A percentile compares a stretch with the other conserved stretches of the same genome.
phyloP scores from a whole-genome alignment of 2,888 invertebrate genomes.

The Eristalis arbustorum region DNA sequence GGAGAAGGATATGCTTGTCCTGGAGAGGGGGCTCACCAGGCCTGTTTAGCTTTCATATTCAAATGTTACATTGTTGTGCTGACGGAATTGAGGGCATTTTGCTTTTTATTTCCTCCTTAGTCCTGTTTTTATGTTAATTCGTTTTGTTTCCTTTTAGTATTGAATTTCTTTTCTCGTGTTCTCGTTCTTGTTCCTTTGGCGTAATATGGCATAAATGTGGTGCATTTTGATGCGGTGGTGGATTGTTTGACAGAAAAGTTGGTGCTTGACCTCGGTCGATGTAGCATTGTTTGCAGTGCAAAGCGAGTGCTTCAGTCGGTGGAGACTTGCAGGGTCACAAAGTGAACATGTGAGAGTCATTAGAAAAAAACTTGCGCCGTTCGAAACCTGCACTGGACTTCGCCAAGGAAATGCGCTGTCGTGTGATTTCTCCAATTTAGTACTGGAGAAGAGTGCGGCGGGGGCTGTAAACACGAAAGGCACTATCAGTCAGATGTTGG shows the following conservation, averaged over 20 bases:
- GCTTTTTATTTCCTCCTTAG: neutral
- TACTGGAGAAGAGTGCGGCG: no score
- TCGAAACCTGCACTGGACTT: no score
- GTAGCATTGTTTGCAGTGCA: no score
- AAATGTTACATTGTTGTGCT: conserved; percentile 40
- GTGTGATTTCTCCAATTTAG: no score
- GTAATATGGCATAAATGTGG: neutral
- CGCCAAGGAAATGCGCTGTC: no score
- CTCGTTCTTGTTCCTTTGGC: neutral
- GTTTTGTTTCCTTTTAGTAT: neutral
- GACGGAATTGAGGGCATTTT: conserved; percentile 1
- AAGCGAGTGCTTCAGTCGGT: no score
- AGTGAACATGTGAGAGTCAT: neutral
- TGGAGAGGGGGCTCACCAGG: neutral
- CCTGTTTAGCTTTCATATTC: conserved; percentile 27
- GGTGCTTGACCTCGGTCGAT: no score
- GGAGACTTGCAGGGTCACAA: neutral
- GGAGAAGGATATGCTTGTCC: neutral
- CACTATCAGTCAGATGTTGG: no score
- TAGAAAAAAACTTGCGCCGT: no score
- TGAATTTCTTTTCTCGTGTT: neutral
- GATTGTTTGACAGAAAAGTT: neutral
- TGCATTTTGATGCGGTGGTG: neutral
- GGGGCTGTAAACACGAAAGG: no score
- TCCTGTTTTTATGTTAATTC: neutral